Conservation (phyloP, 2,888 invertebrate species). For the Caenorhabditis sp. region DNA sequence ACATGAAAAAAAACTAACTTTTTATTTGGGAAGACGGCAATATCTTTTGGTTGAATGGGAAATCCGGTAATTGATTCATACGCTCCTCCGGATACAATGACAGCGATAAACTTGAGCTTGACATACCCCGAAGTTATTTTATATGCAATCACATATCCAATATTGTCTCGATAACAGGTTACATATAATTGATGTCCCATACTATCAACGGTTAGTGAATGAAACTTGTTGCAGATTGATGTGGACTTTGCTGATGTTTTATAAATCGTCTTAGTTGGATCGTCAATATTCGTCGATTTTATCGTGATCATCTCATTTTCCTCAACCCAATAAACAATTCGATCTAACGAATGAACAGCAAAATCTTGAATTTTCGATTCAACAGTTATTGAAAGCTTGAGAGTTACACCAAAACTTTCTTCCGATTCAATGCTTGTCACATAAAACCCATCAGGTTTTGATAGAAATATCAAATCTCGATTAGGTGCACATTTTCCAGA, state of each 20-base stretch:
- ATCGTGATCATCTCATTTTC: background rate
- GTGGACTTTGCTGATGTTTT: background rate
- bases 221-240: background rate
- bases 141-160: slow-evolving; percentile 1
- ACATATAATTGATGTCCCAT: slow-evolving; percentile 10
- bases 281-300: background rate
- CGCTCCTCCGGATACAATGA: background rate
- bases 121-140: background rate
- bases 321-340: slow-evolving; percentile 6
- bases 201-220: slow-evolving; percentile 6
- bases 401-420: background rate
- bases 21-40: slow-evolving; percentile 5
- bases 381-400: too few species aligned
- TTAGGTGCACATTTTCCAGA: background rate
- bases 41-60: slow-evolving; percentile 5
- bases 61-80: background rate
- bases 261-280: background rate
- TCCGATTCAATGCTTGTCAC: background rate
- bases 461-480: background rate
- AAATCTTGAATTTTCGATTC: background rate
- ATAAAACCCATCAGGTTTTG: background rate
- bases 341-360: background rate
- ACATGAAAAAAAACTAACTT: background rate
- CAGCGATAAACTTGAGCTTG: slow-evolving; percentile 5
- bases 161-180: slow-evolving; percentile 1